Percentiles rank a stretch among this genome's conserved stretches.
Conservation (phyloP, 2,113 vertebrate species). For the Cygnus atratus region DNA sequence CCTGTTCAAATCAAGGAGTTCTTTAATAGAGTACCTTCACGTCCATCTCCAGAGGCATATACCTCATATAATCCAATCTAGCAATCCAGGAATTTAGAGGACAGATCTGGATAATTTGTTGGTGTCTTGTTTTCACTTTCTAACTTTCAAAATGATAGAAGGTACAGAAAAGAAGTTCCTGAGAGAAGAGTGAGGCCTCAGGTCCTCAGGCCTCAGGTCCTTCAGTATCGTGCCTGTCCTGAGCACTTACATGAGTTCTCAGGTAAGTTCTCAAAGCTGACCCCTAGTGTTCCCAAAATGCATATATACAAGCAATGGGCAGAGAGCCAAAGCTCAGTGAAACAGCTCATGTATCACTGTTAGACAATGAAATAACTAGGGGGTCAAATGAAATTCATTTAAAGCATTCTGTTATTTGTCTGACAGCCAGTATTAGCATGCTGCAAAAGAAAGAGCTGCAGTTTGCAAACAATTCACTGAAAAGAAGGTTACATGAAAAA, state of each 20-base stretch:
- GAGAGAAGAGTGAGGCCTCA: neutral
- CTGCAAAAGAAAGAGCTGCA: neutral
- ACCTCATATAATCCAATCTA: neutral
- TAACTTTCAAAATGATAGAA: neutral
- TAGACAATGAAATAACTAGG: neutral
- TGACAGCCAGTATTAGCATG: neutral
- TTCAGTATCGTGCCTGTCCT: neutral
- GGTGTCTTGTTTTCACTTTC: slow-evolving; percentile 6
- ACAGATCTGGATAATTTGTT: neutral
- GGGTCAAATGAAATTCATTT: neutral
- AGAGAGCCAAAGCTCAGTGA: neutral
- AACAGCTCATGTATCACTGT: neutral
- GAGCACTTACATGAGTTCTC: neutral
- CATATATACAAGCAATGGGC: neutral
- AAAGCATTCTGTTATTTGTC: neutral
- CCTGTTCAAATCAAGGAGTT: neutral
- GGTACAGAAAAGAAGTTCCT: neutral
- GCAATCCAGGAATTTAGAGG: neutral
- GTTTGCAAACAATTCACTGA: neutral
- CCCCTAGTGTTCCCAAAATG: neutral
- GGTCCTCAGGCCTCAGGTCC: neutral
- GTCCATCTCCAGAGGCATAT: neutral
- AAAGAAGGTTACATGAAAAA: neutral
- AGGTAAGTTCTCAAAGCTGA: neutral
- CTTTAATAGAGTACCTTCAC: neutral